A percentile compares a stretch with the other conserved stretches of the same genome.
phyloP scores from a whole-genome alignment of 2,113 vertebrate genomes.

The Serinus canaria region DNA sequence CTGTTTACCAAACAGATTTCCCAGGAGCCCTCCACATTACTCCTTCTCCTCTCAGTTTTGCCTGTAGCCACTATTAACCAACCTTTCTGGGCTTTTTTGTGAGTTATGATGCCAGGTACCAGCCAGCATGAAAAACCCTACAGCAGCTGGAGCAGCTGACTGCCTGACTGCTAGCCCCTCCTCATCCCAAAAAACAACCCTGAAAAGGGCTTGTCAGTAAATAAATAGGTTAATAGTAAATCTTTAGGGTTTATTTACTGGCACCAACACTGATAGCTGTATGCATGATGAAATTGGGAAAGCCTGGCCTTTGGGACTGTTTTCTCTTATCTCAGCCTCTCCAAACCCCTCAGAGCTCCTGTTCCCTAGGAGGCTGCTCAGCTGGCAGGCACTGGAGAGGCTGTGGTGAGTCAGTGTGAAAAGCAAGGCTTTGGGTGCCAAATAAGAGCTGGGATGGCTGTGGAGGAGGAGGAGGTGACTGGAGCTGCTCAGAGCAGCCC shows the following conservation, averaged over 20 bases:
- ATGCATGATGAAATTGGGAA: neutral
- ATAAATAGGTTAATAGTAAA: neutral
- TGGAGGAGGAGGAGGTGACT: neutral
- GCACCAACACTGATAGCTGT: neutral
- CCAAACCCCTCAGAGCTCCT: neutral
- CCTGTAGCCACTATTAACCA: neutral
- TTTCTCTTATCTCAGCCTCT: neutral
- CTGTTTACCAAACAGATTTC: neutral
- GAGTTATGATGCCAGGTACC: neutral
- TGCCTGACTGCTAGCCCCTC: neutral
- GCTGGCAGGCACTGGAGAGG: neutral
- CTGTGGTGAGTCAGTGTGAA: neutral
- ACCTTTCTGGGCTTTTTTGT: neutral
- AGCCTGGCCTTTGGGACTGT: neutral
- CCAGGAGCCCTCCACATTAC: neutral
- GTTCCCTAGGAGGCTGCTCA: neutral
- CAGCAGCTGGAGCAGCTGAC: neutral
- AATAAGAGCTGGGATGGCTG: neutral
- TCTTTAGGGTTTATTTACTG: neutral
- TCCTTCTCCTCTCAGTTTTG: neutral
- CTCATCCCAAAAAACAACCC: neutral
- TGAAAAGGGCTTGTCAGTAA: neutral
- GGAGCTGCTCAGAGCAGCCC: neutral
- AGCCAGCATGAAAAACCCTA: neutral
- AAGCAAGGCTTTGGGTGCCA: neutral